Evolutionary conservation across 1,140 invertebrate species (phyloP).

Genomic region (Caerostris darwini): DNA sequence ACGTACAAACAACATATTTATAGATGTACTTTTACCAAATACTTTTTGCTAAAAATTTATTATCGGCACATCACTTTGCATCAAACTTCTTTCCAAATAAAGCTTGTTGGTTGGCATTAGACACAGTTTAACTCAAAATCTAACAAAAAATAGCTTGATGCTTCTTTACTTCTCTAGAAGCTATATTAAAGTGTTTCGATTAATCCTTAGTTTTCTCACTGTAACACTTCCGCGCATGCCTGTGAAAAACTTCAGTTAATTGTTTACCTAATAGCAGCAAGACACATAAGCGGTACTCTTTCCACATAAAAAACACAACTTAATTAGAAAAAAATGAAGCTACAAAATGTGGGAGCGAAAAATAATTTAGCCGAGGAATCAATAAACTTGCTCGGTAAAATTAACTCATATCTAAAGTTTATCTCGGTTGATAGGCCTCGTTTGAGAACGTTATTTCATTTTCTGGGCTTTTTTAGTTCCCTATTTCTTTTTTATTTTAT

Average conservation of each 20-base stretch:
- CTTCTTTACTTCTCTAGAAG: not conserved
- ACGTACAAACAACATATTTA: no score
- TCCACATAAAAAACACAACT: not conserved
- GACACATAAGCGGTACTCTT: not conserved
- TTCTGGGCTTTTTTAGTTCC: not conserved
- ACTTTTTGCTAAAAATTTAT: no score
- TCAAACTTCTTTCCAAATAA: no score
- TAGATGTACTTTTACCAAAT: no score
- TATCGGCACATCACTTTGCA: no score
- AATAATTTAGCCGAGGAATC: constrained; percentile 16
- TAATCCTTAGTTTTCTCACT: not conserved
- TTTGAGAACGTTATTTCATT: constrained; percentile 66
- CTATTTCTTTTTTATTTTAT: not conserved
- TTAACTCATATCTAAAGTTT: constrained; percentile 66
- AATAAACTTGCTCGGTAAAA: constrained; percentile 39
- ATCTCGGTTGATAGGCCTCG: constrained; percentile 46
- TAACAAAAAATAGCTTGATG: constrained; percentile 12
- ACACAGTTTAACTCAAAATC: not conserved
- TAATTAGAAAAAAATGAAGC: not conserved
- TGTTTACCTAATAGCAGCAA: constrained; percentile 28
- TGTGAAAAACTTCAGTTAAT: constrained; percentile 24
- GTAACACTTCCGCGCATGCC: not conserved
- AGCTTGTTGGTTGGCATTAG: no score
- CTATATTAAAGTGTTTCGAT: not conserved
- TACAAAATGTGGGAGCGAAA: not conserved